phyloP scores from a whole-genome alignment of 2,113 vertebrate species.

The Hiodon tergisus region DNA sequence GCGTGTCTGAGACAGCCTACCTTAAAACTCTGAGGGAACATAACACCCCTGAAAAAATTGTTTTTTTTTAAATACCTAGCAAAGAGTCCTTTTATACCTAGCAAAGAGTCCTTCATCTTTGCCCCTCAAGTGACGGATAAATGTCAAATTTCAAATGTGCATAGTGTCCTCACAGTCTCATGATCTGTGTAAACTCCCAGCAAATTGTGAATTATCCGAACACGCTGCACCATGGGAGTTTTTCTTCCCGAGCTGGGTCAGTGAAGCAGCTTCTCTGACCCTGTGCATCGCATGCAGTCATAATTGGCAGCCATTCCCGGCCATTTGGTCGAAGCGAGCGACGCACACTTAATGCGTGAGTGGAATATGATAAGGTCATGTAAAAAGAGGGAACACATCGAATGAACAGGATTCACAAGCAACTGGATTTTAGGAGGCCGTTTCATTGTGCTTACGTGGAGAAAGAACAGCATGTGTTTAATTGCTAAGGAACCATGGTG shows the following conservation, averaged over 20 bases:
- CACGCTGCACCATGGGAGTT: constrained; percentile 9
- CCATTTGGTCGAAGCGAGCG: background rate
- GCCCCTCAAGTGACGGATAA: constrained; percentile 53
- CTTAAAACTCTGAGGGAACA: constrained; percentile 53
- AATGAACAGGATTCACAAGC: too few species aligned
- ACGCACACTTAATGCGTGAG: background rate
- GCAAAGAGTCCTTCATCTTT: constrained; percentile 51
- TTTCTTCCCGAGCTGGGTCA: constrained; percentile 12
- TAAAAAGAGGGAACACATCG: too few species aligned
- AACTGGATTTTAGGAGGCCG: too few species aligned
- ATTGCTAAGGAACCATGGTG: background rate
- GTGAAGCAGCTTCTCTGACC: constrained; percentile 29
- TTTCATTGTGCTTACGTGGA: too few species aligned
- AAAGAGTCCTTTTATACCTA: constrained; percentile 47
- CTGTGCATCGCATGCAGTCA: constrained; percentile 29
- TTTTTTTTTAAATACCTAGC: constrained; percentile 41
- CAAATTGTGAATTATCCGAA: background rate
- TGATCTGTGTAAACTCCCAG: constrained; percentile 28
- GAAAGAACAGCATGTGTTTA: background rate
- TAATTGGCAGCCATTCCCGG: constrained; percentile 39
- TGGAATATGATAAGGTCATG: background rate
- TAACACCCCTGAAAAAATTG: constrained; percentile 48
- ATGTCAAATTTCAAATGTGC: constrained; percentile 47
- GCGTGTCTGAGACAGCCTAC: constrained; percentile 53
- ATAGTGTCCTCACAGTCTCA: constrained; percentile 49